These are phyloP conservation scores for Ennomos fuscantarius DNA, from an alignment of 2,888 invertebrate species.

Conservation along the genomic window DNA sequence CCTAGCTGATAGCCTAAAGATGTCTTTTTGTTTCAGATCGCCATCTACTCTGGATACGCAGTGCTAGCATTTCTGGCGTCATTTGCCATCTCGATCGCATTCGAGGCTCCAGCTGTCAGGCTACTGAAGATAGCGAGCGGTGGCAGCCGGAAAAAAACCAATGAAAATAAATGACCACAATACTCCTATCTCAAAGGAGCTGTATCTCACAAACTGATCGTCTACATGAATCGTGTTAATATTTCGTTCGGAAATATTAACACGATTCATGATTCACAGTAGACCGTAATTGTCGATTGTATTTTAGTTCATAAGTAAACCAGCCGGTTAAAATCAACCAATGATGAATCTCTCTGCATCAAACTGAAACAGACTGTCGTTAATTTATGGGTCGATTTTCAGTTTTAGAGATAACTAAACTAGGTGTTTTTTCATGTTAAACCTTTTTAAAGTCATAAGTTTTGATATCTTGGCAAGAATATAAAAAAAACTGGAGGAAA, in stretches of 20 bases:
- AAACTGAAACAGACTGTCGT: no score
- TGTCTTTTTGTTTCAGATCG: constrained; percentile 55
- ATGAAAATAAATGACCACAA: constrained; percentile 49
- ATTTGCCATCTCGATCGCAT: constrained; percentile 90
- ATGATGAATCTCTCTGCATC: no score
- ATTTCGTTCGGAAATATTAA: not conserved
- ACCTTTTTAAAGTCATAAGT: no score
- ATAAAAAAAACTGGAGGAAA: no score
- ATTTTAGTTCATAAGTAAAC: no score
- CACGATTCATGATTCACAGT: no score
- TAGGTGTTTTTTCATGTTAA: no score
- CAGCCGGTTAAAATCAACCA: no score
- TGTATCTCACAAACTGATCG: constrained; percentile 11
- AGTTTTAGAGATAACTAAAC: no score
- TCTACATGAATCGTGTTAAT: constrained; percentile 9
- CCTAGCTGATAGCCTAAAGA: no score
- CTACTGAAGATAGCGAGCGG: constrained; percentile 88
- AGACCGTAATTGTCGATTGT: not conserved
- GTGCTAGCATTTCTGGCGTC: constrained; percentile 91
- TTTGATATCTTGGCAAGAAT: no score
- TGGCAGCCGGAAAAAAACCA: constrained; percentile 63
- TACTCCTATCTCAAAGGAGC: constrained; percentile 24
- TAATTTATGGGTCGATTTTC: no score
- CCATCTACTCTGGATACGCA: constrained; percentile 90
- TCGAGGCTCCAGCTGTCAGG: constrained; percentile 93